Base-by-base conservation (phyloP, 2,888 invertebrate species). In the Stenodema calcarata region DNA sequence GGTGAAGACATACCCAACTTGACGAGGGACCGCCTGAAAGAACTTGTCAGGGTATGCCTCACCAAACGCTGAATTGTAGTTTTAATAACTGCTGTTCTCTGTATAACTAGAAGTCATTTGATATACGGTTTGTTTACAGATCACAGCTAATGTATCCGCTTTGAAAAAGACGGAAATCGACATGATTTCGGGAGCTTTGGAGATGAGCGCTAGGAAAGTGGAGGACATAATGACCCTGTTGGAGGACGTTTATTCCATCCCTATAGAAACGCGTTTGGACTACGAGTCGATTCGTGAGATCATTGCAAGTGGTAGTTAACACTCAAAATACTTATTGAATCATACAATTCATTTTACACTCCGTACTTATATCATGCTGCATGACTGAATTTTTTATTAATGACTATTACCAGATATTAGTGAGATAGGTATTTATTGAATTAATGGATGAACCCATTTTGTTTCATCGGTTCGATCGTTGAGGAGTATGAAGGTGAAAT, bases 191-290 rank as follows among this genome's bases (percentile, higher is more conserved):
- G 89, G 89, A 12, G 88, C 88, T 12, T 75, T 89, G 11, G 88
- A 88, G 42, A 87, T 89, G 87, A 87, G 86, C 42, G 50, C 75
- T 12, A 89, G 88, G 70, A 87, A 82, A 81, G 89, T 89, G 0
- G 89, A 88, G 76, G 88, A 88, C 23, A 87, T 88, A 12, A 89
- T 89, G 89, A 89, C 88, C 12, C 54, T 82, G 0, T 44, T 88
- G 54, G 86, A 87, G 14, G 89, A 89, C 81, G 87, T 87, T 0
- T 89, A 87, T 69, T 87, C 87, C 80, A 70, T 89, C n/a, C 87
- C 88, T 0, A 54, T 88, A 4, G 88, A 87, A 76, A 83, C 88
- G 6, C 80, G 86, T 62, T 81, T 88, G 35, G 88, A 89, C 73
- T 88, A 87, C 84, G 86, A 87, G 23, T 87, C 88, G 12, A 87